A percentile compares a stretch with the other conserved stretches of the same genome.
Evolutionary conservation across 2,113 vertebrate genomes (phyloP).

Genomic region (Danionella cerebrum): DNA sequence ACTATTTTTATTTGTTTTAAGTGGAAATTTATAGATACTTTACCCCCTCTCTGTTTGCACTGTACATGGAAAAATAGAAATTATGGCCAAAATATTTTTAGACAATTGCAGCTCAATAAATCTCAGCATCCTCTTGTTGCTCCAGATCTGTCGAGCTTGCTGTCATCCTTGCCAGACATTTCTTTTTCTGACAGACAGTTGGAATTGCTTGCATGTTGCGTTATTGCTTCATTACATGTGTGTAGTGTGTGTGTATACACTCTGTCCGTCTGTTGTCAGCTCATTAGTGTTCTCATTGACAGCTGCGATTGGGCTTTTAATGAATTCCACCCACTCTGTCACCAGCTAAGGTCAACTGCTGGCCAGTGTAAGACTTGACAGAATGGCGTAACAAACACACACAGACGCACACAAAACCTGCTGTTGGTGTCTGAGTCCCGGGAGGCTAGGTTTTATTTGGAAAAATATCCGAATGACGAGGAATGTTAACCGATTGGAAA

Average conservation of each 20-base stretch:
- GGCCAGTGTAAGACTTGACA: slow-evolving; percentile 20
- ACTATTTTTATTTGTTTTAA: too few relatives aligned
- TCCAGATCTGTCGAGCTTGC: not conserved
- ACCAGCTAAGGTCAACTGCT: slow-evolving; percentile 31
- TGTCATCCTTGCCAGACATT: not conserved
- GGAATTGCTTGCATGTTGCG: slow-evolving; percentile 26
- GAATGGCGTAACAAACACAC: slow-evolving; percentile 15
- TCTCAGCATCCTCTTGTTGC: not conserved
- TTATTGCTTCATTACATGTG: slow-evolving; percentile 34
- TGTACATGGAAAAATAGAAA: not conserved
- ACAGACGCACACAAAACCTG: not conserved
- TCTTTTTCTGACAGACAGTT: not conserved
- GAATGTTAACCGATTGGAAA: not conserved
- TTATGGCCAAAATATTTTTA: not conserved
- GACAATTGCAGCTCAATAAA: not conserved
- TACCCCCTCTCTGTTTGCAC: too few relatives aligned
- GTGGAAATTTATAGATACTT: too few relatives aligned
- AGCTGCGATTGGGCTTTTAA: slow-evolving; percentile 27
- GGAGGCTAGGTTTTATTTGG: not conserved
- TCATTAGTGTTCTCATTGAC: slow-evolving; percentile 39
- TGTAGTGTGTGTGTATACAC: not conserved
- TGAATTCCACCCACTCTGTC: slow-evolving; percentile 32
- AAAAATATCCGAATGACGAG: not conserved
- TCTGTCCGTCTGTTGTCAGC: slow-evolving; percentile 13
- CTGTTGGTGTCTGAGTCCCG: not conserved